These are phyloP conservation scores for Parus major DNA, from an alignment of 2,113 vertebrate species.

Conservation along the genomic window DNA sequence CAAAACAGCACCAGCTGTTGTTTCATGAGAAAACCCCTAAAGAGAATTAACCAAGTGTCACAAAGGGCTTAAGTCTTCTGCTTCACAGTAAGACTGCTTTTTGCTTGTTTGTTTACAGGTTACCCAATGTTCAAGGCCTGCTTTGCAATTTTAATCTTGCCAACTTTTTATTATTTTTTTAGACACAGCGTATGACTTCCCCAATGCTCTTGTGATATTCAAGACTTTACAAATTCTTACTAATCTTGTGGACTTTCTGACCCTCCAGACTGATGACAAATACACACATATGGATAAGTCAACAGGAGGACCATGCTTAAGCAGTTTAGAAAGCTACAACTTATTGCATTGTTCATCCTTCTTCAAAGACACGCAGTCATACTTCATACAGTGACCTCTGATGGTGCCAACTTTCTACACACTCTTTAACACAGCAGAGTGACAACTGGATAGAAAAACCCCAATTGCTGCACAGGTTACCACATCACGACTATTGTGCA, in stretches of 20 bases:
- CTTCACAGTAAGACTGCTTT: background rate
- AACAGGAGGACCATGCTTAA: background rate
- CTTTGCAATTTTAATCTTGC: background rate
- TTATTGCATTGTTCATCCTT: background rate
- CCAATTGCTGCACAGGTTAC: background rate
- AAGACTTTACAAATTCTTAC: background rate
- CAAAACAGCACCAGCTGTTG: constrained; percentile 22
- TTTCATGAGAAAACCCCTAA: background rate
- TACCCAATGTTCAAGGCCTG: background rate
- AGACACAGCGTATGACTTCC: background rate
- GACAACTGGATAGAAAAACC: background rate
- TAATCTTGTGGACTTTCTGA: background rate
- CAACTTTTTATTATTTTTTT: background rate
- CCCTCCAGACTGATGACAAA: background rate
- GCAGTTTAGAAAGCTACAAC: background rate
- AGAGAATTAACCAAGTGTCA: constrained; percentile 19
- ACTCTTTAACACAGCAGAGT: background rate
- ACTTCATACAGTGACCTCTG: background rate
- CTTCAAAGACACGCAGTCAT: background rate
- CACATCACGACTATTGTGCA: accelerated
- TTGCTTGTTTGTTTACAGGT: background rate
- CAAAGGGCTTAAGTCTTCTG: background rate
- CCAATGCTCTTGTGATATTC: background rate
- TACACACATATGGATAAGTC: background rate
- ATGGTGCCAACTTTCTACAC: background rate